phyloP scores from a whole-genome alignment of 2,113 vertebrate genomes.

The Colinus virginianus region DNA sequence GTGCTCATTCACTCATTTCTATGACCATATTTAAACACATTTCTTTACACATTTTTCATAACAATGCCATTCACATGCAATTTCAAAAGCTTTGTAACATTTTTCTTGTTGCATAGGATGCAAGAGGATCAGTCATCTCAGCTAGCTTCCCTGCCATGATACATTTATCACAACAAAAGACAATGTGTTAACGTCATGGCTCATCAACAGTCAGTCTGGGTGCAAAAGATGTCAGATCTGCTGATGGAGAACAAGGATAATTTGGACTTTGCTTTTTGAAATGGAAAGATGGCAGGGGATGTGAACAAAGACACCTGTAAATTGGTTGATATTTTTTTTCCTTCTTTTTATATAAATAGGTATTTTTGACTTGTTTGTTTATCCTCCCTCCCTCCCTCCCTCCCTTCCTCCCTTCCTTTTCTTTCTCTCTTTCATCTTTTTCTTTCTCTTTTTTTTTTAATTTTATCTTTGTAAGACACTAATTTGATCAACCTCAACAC shows the following conservation, averaged over 20 bases:
- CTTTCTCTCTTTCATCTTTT: too few relatives aligned
- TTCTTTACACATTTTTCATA: conserved; percentile 11
- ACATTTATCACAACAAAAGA: conserved; percentile 68
- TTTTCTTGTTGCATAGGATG: conserved; percentile 16
- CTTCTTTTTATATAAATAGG: not conserved
- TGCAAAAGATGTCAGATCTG: conserved; percentile 60
- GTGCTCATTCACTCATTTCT: not conserved
- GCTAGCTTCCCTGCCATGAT: conserved; percentile 60
- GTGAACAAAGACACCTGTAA: conserved; percentile 37
- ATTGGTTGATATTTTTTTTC: conserved; percentile 22
- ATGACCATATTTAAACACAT: conserved; percentile 32
- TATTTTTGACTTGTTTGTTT: not conserved
- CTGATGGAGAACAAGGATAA: conserved; percentile 59
- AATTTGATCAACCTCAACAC: not conserved
- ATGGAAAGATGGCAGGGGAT: conserved; percentile 34
- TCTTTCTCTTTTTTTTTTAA: too few relatives aligned
- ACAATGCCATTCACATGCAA: conserved; percentile 19
- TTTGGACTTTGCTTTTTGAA: conserved; percentile 62
- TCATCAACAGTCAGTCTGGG: conserved; percentile 63
- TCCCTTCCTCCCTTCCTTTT: too few relatives aligned
- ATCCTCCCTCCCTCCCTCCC: too few relatives aligned
- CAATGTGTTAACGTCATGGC: not conserved
- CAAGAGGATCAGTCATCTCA: conserved; percentile 23
- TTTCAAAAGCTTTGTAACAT: conserved; percentile 56
- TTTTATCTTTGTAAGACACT: not conserved